Conservation (phyloP, 2,113 vertebrate species). For the Ictalurus furcatus region DNA sequence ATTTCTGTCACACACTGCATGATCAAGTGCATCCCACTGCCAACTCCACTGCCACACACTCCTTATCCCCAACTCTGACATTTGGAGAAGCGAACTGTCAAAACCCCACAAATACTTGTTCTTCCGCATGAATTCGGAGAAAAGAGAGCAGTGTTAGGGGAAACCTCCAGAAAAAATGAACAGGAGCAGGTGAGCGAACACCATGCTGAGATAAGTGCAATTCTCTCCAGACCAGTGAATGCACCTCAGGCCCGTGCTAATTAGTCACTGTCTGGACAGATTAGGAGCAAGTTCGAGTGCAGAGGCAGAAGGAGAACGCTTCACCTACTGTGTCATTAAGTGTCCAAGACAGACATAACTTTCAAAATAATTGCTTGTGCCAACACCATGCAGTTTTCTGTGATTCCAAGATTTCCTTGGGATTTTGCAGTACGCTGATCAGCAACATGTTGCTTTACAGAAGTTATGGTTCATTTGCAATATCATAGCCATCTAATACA, state of each 20-base stretch:
- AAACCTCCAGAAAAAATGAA: conserved; percentile 32
- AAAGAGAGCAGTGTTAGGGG: not conserved
- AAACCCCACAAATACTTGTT: conserved; percentile 45
- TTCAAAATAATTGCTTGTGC: conserved; percentile 9
- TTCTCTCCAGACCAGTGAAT: conserved; percentile 39
- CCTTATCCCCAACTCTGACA: conserved; percentile 36
- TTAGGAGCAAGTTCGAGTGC: conserved; percentile 43
- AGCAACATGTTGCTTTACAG: not conserved
- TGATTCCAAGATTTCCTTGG: not conserved
- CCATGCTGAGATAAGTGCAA: conserved; percentile 26
- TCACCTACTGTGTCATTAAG: conserved; percentile 45
- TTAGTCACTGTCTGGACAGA: conserved; percentile 57
- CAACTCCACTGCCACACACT: conserved; percentile 18
- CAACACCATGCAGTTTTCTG: not conserved
- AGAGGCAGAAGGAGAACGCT: conserved; percentile 31
- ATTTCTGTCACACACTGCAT: conserved; percentile 48
- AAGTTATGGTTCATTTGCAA: not conserved
- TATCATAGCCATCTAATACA: not conserved
- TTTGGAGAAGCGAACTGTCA: conserved; percentile 45
- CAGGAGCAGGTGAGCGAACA: conserved; percentile 26
- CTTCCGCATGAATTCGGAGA: conserved; percentile 44
- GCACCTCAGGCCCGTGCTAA: conserved; percentile 47
- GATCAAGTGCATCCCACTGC: conserved; percentile 41
- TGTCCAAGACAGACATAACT: conserved; percentile 29
- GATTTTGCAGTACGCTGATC: not conserved